A percentile compares a stretch with the other conserved stretches of the same genome.
Evolutionary conservation across 2,888 invertebrate species (phyloP).

Genomic region (Pristionchus fissidentatus): DNA sequence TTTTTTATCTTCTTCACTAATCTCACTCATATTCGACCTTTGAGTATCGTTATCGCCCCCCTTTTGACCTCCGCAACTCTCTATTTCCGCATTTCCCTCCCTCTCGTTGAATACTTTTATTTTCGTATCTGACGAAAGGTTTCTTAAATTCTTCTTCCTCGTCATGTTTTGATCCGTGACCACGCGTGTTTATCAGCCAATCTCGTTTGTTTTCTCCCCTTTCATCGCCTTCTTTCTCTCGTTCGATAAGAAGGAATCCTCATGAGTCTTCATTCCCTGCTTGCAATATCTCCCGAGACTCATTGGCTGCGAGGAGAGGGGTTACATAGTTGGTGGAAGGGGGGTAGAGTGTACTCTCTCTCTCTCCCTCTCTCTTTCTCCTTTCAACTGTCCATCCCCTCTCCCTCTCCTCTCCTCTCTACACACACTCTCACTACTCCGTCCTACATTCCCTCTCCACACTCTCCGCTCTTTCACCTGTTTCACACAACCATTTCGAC

Average conservation of each 20-base stretch:
- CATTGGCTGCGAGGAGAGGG: conserved; percentile 9
- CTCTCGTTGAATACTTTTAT: not conserved
- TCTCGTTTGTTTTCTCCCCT: conserved; percentile 35
- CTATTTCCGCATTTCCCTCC: not conserved
- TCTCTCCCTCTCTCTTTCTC: not conserved
- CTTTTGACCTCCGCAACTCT: not conserved
- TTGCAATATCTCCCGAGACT: conserved; percentile 10
- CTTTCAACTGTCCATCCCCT: conserved; percentile 41
- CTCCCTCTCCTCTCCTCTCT: conserved; percentile 22
- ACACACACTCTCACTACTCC: conserved; percentile 1
- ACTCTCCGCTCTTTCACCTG: conserved; percentile 7
- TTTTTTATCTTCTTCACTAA: conserved; percentile 18
- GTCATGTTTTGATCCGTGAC: too few species aligned
- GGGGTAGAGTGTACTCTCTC: not conserved
- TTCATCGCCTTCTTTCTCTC: not conserved
- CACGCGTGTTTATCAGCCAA: conserved; percentile 11
- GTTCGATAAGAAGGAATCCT: conserved; percentile 11
- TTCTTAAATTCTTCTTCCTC: too few species aligned
- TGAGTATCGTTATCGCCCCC: not conserved
- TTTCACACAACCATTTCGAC: not conserved
- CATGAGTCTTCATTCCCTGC: conserved; percentile 6
- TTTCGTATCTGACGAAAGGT: not conserved
- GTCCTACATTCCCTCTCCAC: conserved; percentile 30
- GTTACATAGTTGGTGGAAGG: conserved; percentile 1
- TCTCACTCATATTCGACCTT: conserved; percentile 20